phyloP scores from a whole-genome alignment of 2,113 vertebrate species.

The Petrocephalus zakoni region DNA sequence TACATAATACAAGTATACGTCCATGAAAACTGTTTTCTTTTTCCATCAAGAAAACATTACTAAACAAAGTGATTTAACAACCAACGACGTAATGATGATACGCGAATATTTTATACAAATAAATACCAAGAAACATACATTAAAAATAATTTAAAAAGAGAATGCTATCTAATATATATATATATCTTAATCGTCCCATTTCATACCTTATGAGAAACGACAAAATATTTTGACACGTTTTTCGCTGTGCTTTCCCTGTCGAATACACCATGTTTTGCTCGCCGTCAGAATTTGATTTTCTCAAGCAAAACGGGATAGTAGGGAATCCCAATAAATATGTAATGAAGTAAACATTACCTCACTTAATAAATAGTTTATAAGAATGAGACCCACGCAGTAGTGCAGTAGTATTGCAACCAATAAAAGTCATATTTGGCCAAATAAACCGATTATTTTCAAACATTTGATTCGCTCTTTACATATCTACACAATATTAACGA shows the following conservation, averaged over 20 bases:
- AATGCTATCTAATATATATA: constrained; percentile 55
- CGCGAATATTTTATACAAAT: constrained; percentile 78
- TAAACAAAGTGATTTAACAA: constrained; percentile 83
- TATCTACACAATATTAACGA: constrained; percentile 32
- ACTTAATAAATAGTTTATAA: constrained; percentile 89
- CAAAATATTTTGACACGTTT: constrained; percentile 46
- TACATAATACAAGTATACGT: constrained; percentile 82
- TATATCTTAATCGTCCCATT: constrained; percentile 63
- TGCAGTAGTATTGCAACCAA: constrained; percentile 58
- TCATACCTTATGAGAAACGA: constrained; percentile 48
- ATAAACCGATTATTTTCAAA: constrained; percentile 40
- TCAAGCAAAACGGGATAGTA: constrained; percentile 56
- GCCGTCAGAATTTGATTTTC: constrained; percentile 65
- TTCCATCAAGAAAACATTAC: constrained; percentile 73
- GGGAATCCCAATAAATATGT: constrained; percentile 97
- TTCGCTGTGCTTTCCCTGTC: constrained; percentile 51
- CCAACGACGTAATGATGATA: constrained; percentile 71
- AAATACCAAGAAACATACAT: constrained; percentile 68
- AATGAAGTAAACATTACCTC: constrained; percentile 92
- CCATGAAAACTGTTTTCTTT: constrained; percentile 63
- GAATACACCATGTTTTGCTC: constrained; percentile 52
- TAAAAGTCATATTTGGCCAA: constrained; percentile 43
- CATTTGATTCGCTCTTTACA: constrained; percentile 41
- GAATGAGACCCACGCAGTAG: constrained; percentile 61
- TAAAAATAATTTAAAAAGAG: constrained; percentile 63